Evolutionary conservation across 2,797 vertebrate species (phyloP), one percentile per base, ranked within the genome.

Genomic region (Microctenopoma steveboyesi): DNA sequence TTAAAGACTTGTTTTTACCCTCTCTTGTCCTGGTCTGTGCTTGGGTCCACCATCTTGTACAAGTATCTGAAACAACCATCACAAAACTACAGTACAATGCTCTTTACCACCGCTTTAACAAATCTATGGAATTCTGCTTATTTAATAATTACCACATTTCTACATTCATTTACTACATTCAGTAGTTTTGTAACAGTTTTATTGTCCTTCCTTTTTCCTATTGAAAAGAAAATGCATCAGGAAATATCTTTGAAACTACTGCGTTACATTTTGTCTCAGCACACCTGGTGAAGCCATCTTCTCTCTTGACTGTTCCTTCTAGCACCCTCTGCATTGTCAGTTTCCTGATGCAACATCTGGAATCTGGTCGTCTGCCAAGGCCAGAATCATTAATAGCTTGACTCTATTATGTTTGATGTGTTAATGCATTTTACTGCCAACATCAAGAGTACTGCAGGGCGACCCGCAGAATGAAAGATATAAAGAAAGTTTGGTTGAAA

Each of bases 381-480:
- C 64, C 75, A 70, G 63, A 65, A 66, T 62, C 74, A 86, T 81
- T 82, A 80, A 76, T 69, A 69, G 55, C 80, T 78, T 79, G 65
- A 83, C 22, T 22, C 22, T 22, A 22, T 22, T 22, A 81, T 77
- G 78, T 87, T 79, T 86, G 75, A 88, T 86, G 76, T 86, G 77
- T 81, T 80, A 80, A 85, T 86, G 79, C 72, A 73, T 59, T 64
- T 78, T 53, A 57, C 68, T 69, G 74, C 69, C 78, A 86, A 78
- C 82, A 84, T 80, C 78, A 76, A 86, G 63, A 83, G 57, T 6
- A 70, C 63, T 65, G 72, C 49, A 40, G 72, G 60, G 59, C 42
- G 58, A 69, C 62, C 71, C 40, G 33, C 61, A 68, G 64, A 76
- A 47, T 69, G 81, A 70, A 50, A 59, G 49, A 30, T 58, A 57